phyloP scores from a whole-genome alignment of 1,140 invertebrate species.

The Dysdera silvatica region DNA sequence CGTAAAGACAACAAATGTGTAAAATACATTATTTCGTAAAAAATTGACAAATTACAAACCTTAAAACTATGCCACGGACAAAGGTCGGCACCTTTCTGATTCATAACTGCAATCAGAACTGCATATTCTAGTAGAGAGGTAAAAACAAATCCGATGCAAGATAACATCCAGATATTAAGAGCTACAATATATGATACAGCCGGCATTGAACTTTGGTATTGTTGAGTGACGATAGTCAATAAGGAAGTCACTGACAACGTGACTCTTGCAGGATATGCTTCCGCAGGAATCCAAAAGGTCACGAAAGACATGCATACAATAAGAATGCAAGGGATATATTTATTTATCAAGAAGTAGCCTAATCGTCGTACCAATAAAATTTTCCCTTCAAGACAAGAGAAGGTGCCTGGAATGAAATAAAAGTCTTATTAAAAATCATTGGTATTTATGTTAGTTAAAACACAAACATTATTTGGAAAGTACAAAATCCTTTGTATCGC shows the following conservation, averaged over 20 bases:
- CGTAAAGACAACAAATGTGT: no score
- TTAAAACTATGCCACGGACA: constrained; percentile 17
- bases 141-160: constrained; percentile 76
- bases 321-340: constrained; percentile 31
- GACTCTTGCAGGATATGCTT: constrained; percentile 33
- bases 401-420: constrained; percentile 17
- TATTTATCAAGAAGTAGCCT: constrained; percentile 32
- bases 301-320: constrained; percentile 31
- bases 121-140: constrained; percentile 74
- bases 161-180: constrained; percentile 50
- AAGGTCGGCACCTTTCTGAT: constrained; percentile 38
- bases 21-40: no score
- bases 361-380: constrained; percentile 24
- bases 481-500: neutral
- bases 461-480: neutral
- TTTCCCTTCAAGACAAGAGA: constrained; percentile 24
- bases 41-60: neutral
- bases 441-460: neutral
- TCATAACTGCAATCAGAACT: constrained; percentile 86
- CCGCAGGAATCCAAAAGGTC: constrained; percentile 32
- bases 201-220: constrained; percentile 46
- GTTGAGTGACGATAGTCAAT: constrained; percentile 58
- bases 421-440: neutral
- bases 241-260: constrained; percentile 55
- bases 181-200: constrained; percentile 50